Evolutionary conservation across 2,888 invertebrate genomes (phyloP).

Genomic region (Neoaliturus tenellus): DNA sequence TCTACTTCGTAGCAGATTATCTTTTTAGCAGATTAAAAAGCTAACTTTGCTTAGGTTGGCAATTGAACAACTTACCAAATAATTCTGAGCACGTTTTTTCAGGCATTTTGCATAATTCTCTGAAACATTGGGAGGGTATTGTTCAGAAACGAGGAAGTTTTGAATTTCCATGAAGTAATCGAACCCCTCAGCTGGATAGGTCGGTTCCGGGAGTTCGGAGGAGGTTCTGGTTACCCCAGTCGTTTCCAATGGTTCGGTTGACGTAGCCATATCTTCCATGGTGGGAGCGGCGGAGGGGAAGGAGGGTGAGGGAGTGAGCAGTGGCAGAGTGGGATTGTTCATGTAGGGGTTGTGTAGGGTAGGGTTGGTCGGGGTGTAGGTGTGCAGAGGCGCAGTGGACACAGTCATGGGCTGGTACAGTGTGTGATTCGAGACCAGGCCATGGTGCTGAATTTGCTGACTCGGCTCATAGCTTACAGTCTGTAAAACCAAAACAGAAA

Average conservation of each 20-base stretch:
- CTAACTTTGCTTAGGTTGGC: too few species aligned
- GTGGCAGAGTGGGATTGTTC: slow-evolving; percentile 36
- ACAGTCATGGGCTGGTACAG: slow-evolving; percentile 56
- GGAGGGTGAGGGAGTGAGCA: slow-evolving; percentile 22
- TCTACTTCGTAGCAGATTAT: too few species aligned
- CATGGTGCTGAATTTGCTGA: slow-evolving; percentile 48
- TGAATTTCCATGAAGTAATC: slow-evolving; percentile 63
- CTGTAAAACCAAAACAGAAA: slow-evolving; percentile 40
- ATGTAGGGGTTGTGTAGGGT: slow-evolving; percentile 38
- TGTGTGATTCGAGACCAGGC: slow-evolving; percentile 39
- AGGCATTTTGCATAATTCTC: slow-evolving; percentile 61
- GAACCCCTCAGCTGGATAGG: slow-evolving; percentile 61
- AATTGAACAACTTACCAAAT: slow-evolving; percentile 61
- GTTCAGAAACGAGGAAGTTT: slow-evolving; percentile 56
- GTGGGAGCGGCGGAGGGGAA: slow-evolving; percentile 3
- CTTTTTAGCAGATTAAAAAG: too few species aligned
- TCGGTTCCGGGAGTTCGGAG: slow-evolving; percentile 53
- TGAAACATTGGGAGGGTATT: slow-evolving; percentile 60
- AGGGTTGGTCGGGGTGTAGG: slow-evolving; percentile 39
- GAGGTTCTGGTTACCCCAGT: not conserved
- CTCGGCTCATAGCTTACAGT: slow-evolving; percentile 58
- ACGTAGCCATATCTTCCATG: slow-evolving; percentile 22
- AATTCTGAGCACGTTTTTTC: slow-evolving; percentile 62
- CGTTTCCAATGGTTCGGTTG: not conserved
- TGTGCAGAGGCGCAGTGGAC: slow-evolving; percentile 33